Evolutionary conservation across 2,888 invertebrate species (phyloP).

Genomic region (Phorcus lineatus): DNA sequence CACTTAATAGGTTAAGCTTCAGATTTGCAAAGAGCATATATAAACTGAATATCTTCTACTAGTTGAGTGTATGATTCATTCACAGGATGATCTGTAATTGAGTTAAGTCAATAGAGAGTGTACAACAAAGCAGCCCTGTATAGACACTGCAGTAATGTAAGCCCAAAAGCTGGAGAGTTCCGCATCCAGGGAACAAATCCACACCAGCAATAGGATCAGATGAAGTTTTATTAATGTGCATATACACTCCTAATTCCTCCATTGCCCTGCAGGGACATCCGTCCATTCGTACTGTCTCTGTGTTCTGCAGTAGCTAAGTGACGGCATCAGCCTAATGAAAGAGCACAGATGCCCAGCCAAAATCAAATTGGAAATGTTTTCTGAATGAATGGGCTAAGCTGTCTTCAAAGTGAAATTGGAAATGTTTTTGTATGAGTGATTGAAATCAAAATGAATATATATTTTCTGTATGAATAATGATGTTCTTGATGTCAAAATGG

Average conservation of each 20-base stretch:
- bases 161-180: not conserved
- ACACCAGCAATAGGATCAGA: not conserved
- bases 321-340: not conserved
- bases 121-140: too few species aligned
- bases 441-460: not conserved
- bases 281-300: not conserved
- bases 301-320: not conserved
- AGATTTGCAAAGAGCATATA: too few species aligned
- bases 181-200: not conserved
- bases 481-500: not conserved
- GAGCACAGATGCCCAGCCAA: not conserved
- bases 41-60: too few species aligned
- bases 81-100: too few species aligned
- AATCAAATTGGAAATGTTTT: not conserved
- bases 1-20: too few species aligned
- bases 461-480: not conserved
- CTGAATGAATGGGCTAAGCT: not conserved
- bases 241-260: not conserved
- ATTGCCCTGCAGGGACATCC: not conserved
- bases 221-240: slow-evolving; percentile 8
- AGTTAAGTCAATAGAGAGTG: too few species aligned
- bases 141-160: too few species aligned
- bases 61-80: too few species aligned
- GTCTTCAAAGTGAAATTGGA: too few species aligned
- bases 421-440: too few species aligned